Evolutionary conservation across 2,888 invertebrate species (phyloP).

Genomic region (Cantharis lateralis): DNA sequence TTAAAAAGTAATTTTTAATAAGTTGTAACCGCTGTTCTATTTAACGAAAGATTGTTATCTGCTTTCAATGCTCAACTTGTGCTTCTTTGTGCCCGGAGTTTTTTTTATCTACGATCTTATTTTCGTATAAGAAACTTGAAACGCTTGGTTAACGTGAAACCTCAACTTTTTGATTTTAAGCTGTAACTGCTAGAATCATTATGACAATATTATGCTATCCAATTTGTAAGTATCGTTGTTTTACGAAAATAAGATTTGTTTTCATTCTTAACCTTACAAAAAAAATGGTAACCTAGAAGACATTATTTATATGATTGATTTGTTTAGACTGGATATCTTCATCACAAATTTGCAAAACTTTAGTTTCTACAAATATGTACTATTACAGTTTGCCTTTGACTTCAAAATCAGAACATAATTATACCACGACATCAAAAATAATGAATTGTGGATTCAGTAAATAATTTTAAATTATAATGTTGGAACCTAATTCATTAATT

Average conservation of each 20-base stretch:
- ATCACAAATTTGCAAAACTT: no score
- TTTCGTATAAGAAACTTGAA: background rate
- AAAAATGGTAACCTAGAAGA: background rate
- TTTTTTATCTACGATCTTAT: background rate
- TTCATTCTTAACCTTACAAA: background rate
- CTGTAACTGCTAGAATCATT: background rate
- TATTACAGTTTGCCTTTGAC: background rate
- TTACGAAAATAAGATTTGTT: background rate
- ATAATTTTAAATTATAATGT: background rate
- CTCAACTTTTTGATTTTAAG: background rate
- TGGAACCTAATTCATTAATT: background rate
- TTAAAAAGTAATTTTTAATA: background rate
- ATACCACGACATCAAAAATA: background rate
- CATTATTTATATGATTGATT: background rate
- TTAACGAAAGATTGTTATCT: background rate
- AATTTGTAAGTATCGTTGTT: background rate
- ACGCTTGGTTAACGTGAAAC: background rate
- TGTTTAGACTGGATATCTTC: no score
- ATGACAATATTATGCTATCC: background rate
- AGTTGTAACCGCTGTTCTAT: background rate
- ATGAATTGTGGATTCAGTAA: background rate
- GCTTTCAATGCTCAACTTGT: background rate
- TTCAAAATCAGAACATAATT: background rate
- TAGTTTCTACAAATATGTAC: background rate
- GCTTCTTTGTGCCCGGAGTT: background rate